These are phyloP conservation scores for Brachyptera risi DNA, from an alignment of 2,888 invertebrate species.

Conservation along the genomic window DNA sequence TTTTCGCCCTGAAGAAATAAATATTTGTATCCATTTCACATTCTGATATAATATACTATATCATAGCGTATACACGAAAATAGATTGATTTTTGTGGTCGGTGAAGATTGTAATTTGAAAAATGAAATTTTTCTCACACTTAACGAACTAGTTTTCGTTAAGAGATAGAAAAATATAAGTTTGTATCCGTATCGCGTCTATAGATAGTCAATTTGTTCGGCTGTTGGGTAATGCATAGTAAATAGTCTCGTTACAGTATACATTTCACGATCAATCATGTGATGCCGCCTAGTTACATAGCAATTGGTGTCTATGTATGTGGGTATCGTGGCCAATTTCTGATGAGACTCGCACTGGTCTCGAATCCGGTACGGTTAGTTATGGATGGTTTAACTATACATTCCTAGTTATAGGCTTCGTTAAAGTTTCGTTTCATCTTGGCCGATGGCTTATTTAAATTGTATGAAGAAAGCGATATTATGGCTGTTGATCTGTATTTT, in stretches of 20 bases:
- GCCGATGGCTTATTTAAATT: no score
- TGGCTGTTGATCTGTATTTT: no score
- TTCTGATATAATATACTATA: background rate
- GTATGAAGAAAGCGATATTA: no score
- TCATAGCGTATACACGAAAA: no score
- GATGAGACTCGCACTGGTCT: background rate
- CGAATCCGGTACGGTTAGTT: constrained; percentile 1
- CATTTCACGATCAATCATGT: constrained; percentile 10
- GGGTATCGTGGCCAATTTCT: constrained; percentile 1
- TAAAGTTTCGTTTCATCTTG: no score
- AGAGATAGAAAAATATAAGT: no score
- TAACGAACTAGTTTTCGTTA: no score
- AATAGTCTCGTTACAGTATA: constrained; percentile 12
- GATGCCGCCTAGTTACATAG: background rate
- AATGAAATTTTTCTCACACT: constrained; percentile 8
- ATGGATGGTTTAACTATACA: background rate
- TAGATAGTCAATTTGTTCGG: background rate
- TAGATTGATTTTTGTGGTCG: constrained; percentile 18
- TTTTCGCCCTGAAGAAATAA: background rate
- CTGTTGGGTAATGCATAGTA: constrained; percentile 6
- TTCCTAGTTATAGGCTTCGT: no score
- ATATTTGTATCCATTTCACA: background rate
- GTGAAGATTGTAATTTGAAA: background rate
- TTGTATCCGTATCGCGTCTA: no score
- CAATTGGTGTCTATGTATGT: no score